A percentile compares a stretch with the other conserved stretches of the same genome.
Evolutionary conservation across 2,888 invertebrate species (phyloP).

Genomic region (Caenorhabditis sp.): DNA sequence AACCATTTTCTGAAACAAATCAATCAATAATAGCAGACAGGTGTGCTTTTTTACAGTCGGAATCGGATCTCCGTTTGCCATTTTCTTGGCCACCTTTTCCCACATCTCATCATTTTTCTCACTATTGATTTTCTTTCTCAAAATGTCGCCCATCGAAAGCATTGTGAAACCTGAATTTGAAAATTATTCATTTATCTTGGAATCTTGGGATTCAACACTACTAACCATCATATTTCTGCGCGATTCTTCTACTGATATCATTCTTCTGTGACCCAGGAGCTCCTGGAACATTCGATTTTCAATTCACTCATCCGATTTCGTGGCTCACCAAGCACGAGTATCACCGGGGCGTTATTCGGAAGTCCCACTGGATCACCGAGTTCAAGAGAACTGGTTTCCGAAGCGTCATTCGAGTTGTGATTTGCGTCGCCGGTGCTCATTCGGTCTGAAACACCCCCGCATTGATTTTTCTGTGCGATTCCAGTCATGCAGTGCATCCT

Average conservation of each 20-base stretch:
- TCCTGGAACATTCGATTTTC: slow-evolving; percentile 67
- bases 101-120: slow-evolving; percentile 72
- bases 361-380: slow-evolving; percentile 60
- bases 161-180: slow-evolving; percentile 53
- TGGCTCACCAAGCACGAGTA: slow-evolving; percentile 75
- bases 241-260: slow-evolving; percentile 72
- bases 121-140: slow-evolving; percentile 77
- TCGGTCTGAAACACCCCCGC: slow-evolving; percentile 45
- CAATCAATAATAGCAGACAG: no score
- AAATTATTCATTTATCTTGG: no score
- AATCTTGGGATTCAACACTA: no score
- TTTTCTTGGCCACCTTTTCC: slow-evolving; percentile 78
- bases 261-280: slow-evolving; percentile 78
- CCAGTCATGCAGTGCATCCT: slow-evolving; percentile 6
- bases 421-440: slow-evolving; percentile 10
- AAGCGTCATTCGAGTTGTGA: slow-evolving; percentile 38
- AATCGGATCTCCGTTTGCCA: slow-evolving; percentile 77
- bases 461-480: no score
- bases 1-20: slow-evolving; percentile 80
- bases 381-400: slow-evolving; percentile 33
- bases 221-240: slow-evolving; percentile 77
- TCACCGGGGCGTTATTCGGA: slow-evolving; percentile 75
- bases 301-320: no score
- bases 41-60: no score
- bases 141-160: slow-evolving; percentile 79